Conservation (phyloP, 1,140 invertebrate species). For the Metaphire vulgaris region DNA sequence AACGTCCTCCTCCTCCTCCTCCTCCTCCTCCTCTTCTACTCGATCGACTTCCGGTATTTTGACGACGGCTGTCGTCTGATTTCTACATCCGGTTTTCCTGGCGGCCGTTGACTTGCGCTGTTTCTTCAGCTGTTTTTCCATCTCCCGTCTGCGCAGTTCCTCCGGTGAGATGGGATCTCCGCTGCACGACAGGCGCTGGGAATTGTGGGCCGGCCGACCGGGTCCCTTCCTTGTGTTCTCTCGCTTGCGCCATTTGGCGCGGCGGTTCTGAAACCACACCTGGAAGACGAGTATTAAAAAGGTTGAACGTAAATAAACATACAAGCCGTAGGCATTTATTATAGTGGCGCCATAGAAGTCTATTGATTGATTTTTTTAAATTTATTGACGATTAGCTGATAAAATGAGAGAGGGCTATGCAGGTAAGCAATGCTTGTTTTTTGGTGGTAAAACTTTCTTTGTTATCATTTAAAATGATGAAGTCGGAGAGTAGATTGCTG, state of each 20-base stretch:
- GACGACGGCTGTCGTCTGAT: no score
- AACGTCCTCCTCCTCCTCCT: no score
- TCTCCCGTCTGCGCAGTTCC: background rate
- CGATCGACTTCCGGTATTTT: no score
- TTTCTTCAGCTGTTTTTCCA: background rate
- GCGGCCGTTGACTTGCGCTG: background rate
- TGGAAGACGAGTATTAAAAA: conserved; percentile 45
- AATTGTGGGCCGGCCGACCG: conserved; percentile 93
- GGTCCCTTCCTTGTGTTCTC: conserved; percentile 98
- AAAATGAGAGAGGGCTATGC: background rate
- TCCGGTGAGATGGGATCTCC: conserved; percentile 74
- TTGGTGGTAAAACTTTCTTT: no score
- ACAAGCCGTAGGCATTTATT: background rate
- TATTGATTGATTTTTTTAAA: no score
- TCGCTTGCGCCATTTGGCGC: conserved; percentile 98
- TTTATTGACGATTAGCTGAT: no score
- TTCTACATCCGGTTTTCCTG: no score
- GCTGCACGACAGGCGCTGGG: conserved; percentile 92
- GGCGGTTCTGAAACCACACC: conserved; percentile 99
- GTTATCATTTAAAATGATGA: no score
- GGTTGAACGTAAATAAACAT: background rate
- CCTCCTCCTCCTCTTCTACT: no score
- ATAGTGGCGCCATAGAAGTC: background rate
- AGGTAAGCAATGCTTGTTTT: no score
- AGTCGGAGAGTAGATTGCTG: no score